phyloP scores from a whole-genome alignment of 2,888 invertebrate genomes.

The Tuberolachnus salignus region DNA sequence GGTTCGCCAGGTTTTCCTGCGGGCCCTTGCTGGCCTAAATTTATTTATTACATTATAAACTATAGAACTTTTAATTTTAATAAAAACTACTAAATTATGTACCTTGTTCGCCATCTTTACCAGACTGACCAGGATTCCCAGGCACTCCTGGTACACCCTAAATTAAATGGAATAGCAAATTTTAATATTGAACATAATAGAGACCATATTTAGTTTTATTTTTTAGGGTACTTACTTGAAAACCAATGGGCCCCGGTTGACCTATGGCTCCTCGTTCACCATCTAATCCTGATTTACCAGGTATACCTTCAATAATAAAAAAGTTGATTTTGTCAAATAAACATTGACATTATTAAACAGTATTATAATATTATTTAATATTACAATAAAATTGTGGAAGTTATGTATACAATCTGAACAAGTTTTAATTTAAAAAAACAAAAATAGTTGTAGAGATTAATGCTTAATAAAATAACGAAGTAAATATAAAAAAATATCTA shows the following conservation, averaged over 20 bases:
- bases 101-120: conserved; percentile 81
- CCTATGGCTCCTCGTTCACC: conserved; percentile 65
- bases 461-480: too few relatives aligned
- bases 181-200: not conserved
- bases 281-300: conserved; percentile 74
- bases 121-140: conserved; percentile 75
- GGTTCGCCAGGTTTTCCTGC: conserved; percentile 63
- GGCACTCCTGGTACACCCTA: conserved; percentile 77
- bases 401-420: too few relatives aligned
- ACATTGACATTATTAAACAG: too few relatives aligned
- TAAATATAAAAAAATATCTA: too few relatives aligned
- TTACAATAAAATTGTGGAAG: too few relatives aligned
- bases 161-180: conserved; percentile 25
- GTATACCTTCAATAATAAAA: conserved; percentile 24
- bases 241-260: conserved; percentile 78
- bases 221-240: conserved; percentile 68
- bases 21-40: conserved; percentile 64
- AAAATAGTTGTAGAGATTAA: too few relatives aligned
- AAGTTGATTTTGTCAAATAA: not conserved
- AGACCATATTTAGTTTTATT: not conserved
- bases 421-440: too few relatives aligned
- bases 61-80: not conserved
- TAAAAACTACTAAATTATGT: conserved; percentile 57
- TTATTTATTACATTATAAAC: not conserved
- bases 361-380: too few relatives aligned